Conservation (phyloP, 2,797 vertebrate genomes). For the Bradypodion ventrale region DNA sequence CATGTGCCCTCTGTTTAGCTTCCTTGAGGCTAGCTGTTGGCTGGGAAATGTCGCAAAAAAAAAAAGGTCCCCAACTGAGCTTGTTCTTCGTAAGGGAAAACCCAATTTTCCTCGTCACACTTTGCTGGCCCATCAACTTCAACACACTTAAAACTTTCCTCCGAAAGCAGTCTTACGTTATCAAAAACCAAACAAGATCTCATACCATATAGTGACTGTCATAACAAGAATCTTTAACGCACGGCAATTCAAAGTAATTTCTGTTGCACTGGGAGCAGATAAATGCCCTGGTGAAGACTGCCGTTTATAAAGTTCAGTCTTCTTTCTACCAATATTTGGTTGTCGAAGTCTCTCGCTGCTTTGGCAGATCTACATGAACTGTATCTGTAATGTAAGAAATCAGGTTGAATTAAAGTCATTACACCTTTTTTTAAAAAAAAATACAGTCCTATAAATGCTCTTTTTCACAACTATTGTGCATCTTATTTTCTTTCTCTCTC, state of each 20-base stretch:
- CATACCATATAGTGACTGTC: constrained; percentile 68
- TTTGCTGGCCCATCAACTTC: constrained; percentile 42
- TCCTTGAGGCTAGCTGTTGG: constrained; percentile 35
- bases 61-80: constrained; percentile 30
- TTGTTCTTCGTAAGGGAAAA: constrained; percentile 49
- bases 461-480: too few relatives aligned
- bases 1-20: constrained; percentile 45
- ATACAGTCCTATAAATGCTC: too few relatives aligned
- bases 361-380: constrained; percentile 76
- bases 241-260: constrained; percentile 63
- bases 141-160: constrained; percentile 50
- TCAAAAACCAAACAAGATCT: constrained; percentile 60
- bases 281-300: constrained; percentile 66
- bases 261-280: constrained; percentile 66
- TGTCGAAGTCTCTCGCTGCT: constrained; percentile 70
- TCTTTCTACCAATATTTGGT: constrained; percentile 76
- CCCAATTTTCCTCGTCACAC: constrained; percentile 1
- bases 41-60: constrained; percentile 48
- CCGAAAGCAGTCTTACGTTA: constrained; percentile 44
- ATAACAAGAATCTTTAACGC: constrained; percentile 71
- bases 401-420: constrained; percentile 25
- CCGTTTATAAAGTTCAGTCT: constrained; percentile 55
- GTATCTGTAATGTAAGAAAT: constrained; percentile 69
- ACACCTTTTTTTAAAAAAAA: too few relatives aligned
- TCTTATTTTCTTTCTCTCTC: too few relatives aligned